Conservation (phyloP, 2,888 invertebrate genomes). For the Dromius quadrimaculatus region DNA sequence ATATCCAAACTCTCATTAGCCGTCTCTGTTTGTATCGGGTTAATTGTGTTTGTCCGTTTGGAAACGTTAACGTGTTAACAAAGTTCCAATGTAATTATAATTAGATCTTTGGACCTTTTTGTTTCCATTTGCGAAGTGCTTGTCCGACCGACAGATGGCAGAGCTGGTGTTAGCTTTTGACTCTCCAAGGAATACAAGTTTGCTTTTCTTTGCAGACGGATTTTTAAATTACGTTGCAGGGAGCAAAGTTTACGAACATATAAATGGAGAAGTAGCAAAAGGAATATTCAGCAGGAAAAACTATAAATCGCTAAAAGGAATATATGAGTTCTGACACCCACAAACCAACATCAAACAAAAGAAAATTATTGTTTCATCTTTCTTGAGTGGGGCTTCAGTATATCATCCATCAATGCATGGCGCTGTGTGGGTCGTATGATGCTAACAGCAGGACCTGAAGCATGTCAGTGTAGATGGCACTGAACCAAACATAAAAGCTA, state of each 20-base stretch:
- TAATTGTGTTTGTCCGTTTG: slow-evolving; percentile 43
- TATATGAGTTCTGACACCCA: too few species aligned
- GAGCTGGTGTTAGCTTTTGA: neutral
- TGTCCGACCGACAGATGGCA: slow-evolving; percentile 1
- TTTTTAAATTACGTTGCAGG: slow-evolving; percentile 28
- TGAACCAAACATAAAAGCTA: slow-evolving; percentile 13
- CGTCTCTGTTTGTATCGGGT: slow-evolving; percentile 33
- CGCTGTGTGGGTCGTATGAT: neutral
- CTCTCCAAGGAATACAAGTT: slow-evolving; percentile 34
- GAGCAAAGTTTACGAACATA: slow-evolving; percentile 23
- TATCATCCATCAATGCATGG: slow-evolving; percentile 5
- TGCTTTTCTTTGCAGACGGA: slow-evolving; percentile 18
- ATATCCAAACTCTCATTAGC: slow-evolving; percentile 22
- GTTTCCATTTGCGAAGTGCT: slow-evolving; percentile 31
- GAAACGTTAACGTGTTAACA: slow-evolving; percentile 47
- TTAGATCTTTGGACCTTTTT: slow-evolving; percentile 41
- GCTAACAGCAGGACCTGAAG: neutral
- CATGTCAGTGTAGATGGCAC: too few species aligned
- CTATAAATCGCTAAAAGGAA: too few species aligned
- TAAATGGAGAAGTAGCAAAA: neutral
- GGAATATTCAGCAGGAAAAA: too few species aligned
- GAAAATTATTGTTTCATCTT: neutral
- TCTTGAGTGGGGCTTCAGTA: neutral
- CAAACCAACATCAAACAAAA: too few species aligned
- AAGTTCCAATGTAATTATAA: slow-evolving; percentile 46